A percentile compares a stretch with the other conserved stretches of the same genome.
phyloP scores from a whole-genome alignment of 2,797 vertebrate genomes.

The Nannoperca obscura region DNA sequence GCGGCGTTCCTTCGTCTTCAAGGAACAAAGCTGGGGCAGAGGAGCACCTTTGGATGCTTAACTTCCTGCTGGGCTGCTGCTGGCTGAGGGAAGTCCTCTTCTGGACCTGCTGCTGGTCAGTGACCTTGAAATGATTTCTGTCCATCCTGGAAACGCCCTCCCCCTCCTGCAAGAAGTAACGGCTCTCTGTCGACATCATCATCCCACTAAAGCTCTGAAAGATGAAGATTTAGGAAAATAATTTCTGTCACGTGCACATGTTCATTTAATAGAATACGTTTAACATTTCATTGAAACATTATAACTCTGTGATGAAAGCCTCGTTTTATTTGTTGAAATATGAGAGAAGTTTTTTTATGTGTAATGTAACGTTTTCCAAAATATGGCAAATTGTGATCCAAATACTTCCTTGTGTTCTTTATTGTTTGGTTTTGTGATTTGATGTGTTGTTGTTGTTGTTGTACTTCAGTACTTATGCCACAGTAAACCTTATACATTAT shows the following conservation, averaged over 20 bases:
- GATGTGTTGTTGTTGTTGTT: background rate
- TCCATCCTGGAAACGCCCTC: constrained; percentile 50
- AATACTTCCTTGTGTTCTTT: background rate
- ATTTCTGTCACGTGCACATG: background rate
- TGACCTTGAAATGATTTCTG: constrained; percentile 57
- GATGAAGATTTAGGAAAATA: background rate
- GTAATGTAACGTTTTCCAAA: background rate
- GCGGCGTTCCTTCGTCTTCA: constrained; percentile 18
- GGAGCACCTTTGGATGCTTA: constrained; percentile 24
- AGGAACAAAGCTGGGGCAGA: constrained; percentile 22
- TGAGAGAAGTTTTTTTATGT: background rate
- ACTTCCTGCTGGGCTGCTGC: constrained; percentile 43
- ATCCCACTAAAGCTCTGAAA: constrained; percentile 40
- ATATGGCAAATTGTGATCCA: background rate
- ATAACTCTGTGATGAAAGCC: background rate
- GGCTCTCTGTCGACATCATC: constrained; percentile 33
- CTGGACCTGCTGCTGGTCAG: constrained; percentile 23
- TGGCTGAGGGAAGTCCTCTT: constrained; percentile 31
- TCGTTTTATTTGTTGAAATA: background rate
- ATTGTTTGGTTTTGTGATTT: background rate
- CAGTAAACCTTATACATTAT: background rate
- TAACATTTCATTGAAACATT: no score
- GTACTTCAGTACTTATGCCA: background rate
- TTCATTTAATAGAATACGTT: background rate
- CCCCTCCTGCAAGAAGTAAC: constrained; percentile 59